These are phyloP conservation scores for Dromiciops gliroides DNA, from an alignment of 2,113 vertebrate species.

Conservation along the genomic window DNA sequence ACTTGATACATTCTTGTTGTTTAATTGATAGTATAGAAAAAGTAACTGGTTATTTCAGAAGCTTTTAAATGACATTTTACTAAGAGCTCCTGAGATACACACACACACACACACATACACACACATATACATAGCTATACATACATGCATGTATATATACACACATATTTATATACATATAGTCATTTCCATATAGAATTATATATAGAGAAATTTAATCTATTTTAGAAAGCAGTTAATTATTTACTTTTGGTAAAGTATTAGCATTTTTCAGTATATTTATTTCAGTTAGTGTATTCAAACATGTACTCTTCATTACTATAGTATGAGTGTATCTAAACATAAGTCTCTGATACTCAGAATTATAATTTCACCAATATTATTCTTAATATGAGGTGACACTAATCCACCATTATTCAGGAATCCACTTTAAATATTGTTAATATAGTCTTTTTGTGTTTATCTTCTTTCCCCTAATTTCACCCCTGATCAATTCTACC, in stretches of 20 bases:
- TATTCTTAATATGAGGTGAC: neutral
- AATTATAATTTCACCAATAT: neutral
- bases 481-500: neutral
- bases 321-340: neutral
- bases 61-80: constrained; percentile 18
- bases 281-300: neutral
- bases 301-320: neutral
- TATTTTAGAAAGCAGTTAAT: constrained; percentile 5
- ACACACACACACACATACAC: no score
- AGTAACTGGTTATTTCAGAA: constrained; percentile 65
- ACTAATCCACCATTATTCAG: neutral
- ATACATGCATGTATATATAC: no score
- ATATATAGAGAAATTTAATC: neutral
- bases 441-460: neutral
- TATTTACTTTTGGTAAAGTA: constrained; percentile 10
- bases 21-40: constrained; percentile 45
- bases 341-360: neutral
- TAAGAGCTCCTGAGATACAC: constrained; percentile 28
- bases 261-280: neutral
- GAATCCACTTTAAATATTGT: neutral
- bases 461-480: neutral
- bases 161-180: neutral
- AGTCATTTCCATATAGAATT: neutral
- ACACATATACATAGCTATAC: no score
- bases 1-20: neutral